Evolutionary conservation across 2,113 vertebrate species (phyloP), one percentile per base, ranked within the genome.

Genomic region (Rhinoderma darwinii): DNA sequence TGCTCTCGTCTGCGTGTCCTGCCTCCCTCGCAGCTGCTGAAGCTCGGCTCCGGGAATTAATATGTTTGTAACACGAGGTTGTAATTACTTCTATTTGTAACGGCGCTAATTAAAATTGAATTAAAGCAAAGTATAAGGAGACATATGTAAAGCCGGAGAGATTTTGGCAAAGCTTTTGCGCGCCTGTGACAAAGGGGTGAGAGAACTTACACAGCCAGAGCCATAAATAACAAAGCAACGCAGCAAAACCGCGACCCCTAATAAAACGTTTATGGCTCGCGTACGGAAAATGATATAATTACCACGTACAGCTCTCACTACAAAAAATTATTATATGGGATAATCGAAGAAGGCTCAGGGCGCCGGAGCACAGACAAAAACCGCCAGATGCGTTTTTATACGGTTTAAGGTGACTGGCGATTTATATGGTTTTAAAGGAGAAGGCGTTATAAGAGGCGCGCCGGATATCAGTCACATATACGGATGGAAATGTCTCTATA

Each of bases 11-110:
- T 14, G 39, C 20, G 39, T 12, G 18, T 9, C 5, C 17, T 2
- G 44, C 12, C 68, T 20, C 75, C 75, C 3, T 22, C 32, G 51
- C 20, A 79, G 32, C 51, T 25, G 32, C 76, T 37, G 17, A 2
- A 22, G 50, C 37, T 44, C 8, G n/a, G 25, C 81, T 82, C 18
- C 10, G 35, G n/a, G 44, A 27, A 35, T 47, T 17, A 47, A 47
- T 25, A 17, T 20, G 39, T n/a, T 27, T 22, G 4, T 20, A 50
- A 47, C 78, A 59, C 18, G 27, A 47, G 73, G 41, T 37, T 68
- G 51, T 51, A 86, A 86, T 39, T 68, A 86, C 43, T 86, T 68
- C 75, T 51, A 61, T 86, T 79, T 79, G 56, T 68, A 68, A 50
- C 68, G 66, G 4, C 2, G 27, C 56, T 32, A 79, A 86, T 86